Evolutionary conservation across 2,113 vertebrate genomes (phyloP).

Genomic region (Seriola quinqueradiata): DNA sequence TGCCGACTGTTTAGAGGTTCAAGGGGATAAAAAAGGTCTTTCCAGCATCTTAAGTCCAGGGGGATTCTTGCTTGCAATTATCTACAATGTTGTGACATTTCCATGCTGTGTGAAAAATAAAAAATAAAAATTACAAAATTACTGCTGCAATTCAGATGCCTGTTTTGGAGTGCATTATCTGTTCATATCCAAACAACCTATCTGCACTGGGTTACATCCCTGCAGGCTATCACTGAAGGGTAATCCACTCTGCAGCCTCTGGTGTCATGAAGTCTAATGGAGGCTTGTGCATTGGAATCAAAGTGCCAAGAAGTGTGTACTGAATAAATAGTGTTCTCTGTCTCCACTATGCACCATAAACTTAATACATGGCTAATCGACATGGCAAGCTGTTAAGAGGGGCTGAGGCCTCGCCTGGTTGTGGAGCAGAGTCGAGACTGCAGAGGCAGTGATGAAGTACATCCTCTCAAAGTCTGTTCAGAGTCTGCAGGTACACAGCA

Average conservation of each 20-base stretch:
- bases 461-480: constrained; percentile 13
- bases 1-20: constrained; percentile 39
- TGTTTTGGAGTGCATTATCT: constrained; percentile 48
- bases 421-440: constrained; percentile 54
- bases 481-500: constrained; percentile 27
- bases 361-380: constrained; percentile 47
- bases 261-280: constrained; percentile 46
- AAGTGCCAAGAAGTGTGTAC: constrained; percentile 34
- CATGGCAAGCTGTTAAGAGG: constrained; percentile 73
- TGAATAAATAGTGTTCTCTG: constrained; percentile 34
- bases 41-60: constrained; percentile 31
- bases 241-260: constrained; percentile 59
- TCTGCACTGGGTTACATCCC: constrained; percentile 42
- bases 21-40: constrained; percentile 47
- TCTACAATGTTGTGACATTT: constrained; percentile 61
- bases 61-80: constrained; percentile 50
- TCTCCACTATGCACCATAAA: constrained; percentile 42
- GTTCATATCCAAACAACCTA: constrained; percentile 61
- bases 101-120: constrained; percentile 32
- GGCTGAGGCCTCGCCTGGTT: constrained; percentile 57
- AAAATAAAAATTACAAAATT: constrained; percentile 2
- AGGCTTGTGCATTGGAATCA: constrained; percentile 33
- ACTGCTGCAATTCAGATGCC: constrained; percentile 42
- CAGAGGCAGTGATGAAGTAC: constrained; percentile 50
- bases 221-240: constrained; percentile 72